Percentiles rank a stretch among this genome's conserved stretches.
These are phyloP conservation scores for Noctua fimbriata DNA, from an alignment of 2,888 invertebrate genomes.

Conservation along the genomic window DNA sequence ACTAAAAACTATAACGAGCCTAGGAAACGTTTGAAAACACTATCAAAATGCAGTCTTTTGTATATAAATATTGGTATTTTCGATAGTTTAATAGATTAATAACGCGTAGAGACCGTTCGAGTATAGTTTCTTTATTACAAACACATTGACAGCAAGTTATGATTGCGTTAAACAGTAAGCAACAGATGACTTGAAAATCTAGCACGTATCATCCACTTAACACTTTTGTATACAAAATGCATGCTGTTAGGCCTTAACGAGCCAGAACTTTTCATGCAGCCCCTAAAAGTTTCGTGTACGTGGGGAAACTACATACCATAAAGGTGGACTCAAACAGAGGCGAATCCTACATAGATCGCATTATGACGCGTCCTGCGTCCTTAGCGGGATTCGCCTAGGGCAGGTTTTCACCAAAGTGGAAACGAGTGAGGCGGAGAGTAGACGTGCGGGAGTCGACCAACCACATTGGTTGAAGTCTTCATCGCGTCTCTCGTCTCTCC, in stretches of 20 bases:
- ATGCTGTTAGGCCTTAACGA: not conserved
- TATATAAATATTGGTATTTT: not conserved
- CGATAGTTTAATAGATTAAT: not conserved
- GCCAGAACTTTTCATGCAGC: conserved; percentile 9
- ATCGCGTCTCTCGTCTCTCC: not conserved
- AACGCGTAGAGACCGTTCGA: not conserved
- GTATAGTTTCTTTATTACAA: not conserved
- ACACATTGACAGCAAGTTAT: not conserved
- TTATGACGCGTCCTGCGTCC: conserved; percentile 6
- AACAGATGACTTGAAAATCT: conserved; percentile 4
- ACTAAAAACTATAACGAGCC: not conserved
- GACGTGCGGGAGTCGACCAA: not conserved
- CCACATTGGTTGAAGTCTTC: not conserved
- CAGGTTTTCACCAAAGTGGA: not conserved
- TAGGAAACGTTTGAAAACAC: not conserved
- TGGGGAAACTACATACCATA: too few relatives aligned
- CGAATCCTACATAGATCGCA: not conserved
- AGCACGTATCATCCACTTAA: conserved; percentile 30
- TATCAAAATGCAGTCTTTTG: not conserved
- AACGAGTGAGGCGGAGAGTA: not conserved
- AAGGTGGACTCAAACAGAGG: not conserved
- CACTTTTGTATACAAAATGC: conserved; percentile 11
- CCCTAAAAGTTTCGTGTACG: conserved; percentile 18
- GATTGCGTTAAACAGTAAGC: not conserved
- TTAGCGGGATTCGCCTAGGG: not conserved